Evolutionary conservation across 2,888 invertebrate genomes (phyloP).

Genomic region (Tinea pellionella): DNA sequence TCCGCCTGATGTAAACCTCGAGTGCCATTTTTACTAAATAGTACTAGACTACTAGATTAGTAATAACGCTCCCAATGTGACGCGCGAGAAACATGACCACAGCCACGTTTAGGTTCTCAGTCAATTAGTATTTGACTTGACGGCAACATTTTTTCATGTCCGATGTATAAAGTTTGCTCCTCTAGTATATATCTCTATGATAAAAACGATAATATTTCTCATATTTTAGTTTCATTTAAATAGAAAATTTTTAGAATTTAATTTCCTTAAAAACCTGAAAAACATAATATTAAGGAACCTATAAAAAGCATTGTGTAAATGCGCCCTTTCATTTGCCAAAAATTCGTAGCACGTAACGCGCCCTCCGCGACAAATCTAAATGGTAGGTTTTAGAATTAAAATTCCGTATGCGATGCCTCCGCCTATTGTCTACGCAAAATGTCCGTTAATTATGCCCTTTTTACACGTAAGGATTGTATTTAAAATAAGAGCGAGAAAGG

Average conservation of each 20-base stretch:
- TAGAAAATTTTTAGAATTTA: background rate
- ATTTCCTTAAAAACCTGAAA: background rate
- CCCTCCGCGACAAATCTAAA: slow-evolving; percentile 46
- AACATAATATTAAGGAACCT: background rate
- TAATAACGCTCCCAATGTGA: no score
- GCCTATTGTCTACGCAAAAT: slow-evolving; percentile 60
- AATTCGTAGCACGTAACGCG: slow-evolving; percentile 32
- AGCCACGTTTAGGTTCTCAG: no score
- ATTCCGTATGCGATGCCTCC: slow-evolving; percentile 51
- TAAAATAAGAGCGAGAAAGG: background rate
- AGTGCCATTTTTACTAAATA: no score
- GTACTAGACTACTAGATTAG: no score
- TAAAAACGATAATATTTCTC: no score
- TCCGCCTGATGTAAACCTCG: no score
- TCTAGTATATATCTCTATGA: no score
- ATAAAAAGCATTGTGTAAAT: background rate
- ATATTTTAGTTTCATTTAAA: no score
- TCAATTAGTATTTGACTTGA: no score
- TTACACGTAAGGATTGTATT: background rate
- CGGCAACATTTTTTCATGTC: no score
- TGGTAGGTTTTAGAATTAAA: slow-evolving; percentile 50
- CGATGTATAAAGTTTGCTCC: no score
- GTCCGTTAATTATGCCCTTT: slow-evolving; percentile 52
- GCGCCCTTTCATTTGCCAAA: slow-evolving; percentile 5
- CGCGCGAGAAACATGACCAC: no score